A percentile compares a stretch with the other conserved stretches of the same genome.
These are phyloP conservation scores for Melanostoma mellinum DNA, from an alignment of 2,888 invertebrate species.

Conservation along the genomic window DNA sequence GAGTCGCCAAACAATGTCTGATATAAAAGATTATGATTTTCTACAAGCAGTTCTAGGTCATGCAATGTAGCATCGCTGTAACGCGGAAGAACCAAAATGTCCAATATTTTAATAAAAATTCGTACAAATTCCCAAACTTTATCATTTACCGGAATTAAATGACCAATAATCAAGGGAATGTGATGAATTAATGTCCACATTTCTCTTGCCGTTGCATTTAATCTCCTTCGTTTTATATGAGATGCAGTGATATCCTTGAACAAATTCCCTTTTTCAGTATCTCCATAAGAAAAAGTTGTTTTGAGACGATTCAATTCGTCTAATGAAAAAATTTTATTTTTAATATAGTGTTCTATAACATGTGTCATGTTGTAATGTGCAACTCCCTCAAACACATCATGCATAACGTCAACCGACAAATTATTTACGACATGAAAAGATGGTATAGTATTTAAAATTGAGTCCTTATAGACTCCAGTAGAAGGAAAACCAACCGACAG, in stretches of 20 bases:
- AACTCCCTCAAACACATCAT: conserved; percentile 59
- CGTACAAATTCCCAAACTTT: conserved; percentile 41
- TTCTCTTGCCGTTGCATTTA: conserved; percentile 62
- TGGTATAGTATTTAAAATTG: conserved; percentile 44
- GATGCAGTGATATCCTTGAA: conserved; percentile 35
- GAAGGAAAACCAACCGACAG: conserved; percentile 25
- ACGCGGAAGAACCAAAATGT: conserved; percentile 35
- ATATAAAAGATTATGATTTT: conserved; percentile 23
- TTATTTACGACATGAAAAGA: conserved; percentile 53
- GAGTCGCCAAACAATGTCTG: conserved; percentile 12
- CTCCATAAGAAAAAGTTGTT: conserved; percentile 56
- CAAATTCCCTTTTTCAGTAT: conserved; percentile 64
- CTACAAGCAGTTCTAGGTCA: conserved; percentile 19
- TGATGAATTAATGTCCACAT: conserved; percentile 63
- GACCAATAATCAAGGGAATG: conserved; percentile 56
- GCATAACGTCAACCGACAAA: conserved; percentile 61
- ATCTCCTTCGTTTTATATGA: conserved; percentile 44
- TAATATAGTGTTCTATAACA: conserved; percentile 50
- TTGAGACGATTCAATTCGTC: conserved; percentile 59
- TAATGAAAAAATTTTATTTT: conserved; percentile 54
- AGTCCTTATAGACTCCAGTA: conserved; percentile 42
- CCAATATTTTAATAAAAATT: conserved; percentile 40
- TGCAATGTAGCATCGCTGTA: conserved; percentile 22
- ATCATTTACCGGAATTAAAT: conserved; percentile 56
- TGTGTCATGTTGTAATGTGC: conserved; percentile 51